phyloP scores from a whole-genome alignment of 2,888 invertebrate genomes.

The Antheraea yamamai region DNA sequence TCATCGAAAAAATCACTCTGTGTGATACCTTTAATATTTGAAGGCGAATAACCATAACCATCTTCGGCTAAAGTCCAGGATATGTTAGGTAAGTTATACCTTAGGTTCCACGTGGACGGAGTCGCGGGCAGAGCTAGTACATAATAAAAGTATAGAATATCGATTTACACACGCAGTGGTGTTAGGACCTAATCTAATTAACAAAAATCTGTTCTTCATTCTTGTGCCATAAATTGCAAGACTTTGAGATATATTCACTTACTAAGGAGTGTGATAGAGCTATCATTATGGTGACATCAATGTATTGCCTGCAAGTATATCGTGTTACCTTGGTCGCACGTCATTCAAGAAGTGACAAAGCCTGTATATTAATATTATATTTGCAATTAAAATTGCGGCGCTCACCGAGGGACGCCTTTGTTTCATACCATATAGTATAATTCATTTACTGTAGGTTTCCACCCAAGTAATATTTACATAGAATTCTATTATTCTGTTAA shows the following conservation, averaged over 20 bases:
- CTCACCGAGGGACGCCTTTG: conserved; percentile 75
- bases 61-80: too few relatives aligned
- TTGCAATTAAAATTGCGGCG: conserved; percentile 77
- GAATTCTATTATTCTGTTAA: neutral
- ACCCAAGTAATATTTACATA: neutral
- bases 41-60: too few relatives aligned
- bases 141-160: neutral
- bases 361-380: conserved; percentile 75
- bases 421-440: conserved; percentile 44
- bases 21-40: too few relatives aligned
- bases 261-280: conserved; percentile 1
- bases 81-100: too few relatives aligned
- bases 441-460: conserved; percentile 13
- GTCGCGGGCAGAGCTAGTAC: too few relatives aligned
- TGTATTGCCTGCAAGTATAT: conserved; percentile 58
- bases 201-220: neutral
- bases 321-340: conserved; percentile 63
- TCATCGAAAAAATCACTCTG: too few relatives aligned
- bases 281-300: conserved; percentile 41
- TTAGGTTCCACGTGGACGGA: too few relatives aligned
- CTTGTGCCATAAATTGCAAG: neutral
- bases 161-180: neutral
- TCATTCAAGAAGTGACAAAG: conserved; percentile 75
- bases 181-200: too few relatives aligned
- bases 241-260: neutral